A percentile compares a stretch with the other conserved stretches of the same genome.
Evolutionary conservation across 2,888 invertebrate species (phyloP).

Genomic region (Cephus rjabovi): DNA sequence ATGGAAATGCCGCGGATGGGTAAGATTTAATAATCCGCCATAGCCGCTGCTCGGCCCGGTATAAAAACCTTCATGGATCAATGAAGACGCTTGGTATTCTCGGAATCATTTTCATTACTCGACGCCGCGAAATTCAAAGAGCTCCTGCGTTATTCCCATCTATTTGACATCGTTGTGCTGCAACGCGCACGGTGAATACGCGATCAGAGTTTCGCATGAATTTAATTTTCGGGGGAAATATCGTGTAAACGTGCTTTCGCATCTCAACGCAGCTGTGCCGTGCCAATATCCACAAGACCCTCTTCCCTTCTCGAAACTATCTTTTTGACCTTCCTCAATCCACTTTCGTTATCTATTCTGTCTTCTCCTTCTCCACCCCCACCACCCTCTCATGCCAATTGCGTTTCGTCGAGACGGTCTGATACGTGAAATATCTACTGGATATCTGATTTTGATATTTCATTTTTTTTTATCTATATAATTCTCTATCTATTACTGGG

Average conservation of each 20-base stretch:
- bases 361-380: not conserved
- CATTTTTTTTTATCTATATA: not conserved
- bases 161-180: conserved; percentile 24
- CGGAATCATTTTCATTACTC: conserved; percentile 3
- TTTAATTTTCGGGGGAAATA: conserved; percentile 60
- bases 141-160: not conserved
- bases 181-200: conserved; percentile 53
- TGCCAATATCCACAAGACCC: not conserved
- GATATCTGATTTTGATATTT: not conserved
- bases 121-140: not conserved
- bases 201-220: conserved; percentile 53
- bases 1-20: not conserved
- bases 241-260: conserved; percentile 50
- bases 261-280: conserved; percentile 35
- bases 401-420: not conserved
- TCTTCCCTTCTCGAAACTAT: not conserved
- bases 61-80: not conserved
- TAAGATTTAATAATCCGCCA: not conserved
- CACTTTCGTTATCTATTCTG: not conserved
- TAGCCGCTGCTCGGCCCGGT: not conserved
- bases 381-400: not conserved
- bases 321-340: not conserved
- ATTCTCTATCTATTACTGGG: not conserved
- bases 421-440: not conserved
- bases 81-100: conserved; percentile 2